Percentiles rank a stretch among this genome's conserved stretches.
These are phyloP conservation scores for Helostoma temminkii DNA, from an alignment of 2,797 vertebrate genomes.

Conservation along the genomic window DNA sequence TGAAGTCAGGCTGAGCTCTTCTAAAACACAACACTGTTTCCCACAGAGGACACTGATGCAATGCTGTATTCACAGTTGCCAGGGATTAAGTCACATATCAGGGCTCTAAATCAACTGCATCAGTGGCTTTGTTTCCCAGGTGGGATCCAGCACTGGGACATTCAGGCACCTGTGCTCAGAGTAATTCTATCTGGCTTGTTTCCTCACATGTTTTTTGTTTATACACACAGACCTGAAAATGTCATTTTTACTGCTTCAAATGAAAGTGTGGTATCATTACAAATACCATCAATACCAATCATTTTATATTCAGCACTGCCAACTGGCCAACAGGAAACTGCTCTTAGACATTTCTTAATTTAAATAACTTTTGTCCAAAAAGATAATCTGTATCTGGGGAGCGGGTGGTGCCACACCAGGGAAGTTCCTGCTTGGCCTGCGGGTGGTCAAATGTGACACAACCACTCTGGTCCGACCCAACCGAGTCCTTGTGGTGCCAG, in stretches of 20 bases:
- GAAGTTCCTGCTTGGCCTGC: constrained; percentile 94
- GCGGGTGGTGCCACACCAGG: constrained; percentile 96
- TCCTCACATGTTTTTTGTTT: constrained; percentile 6
- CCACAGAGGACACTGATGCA: constrained; percentile 73
- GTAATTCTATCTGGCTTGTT: constrained; percentile 30
- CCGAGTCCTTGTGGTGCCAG: constrained; percentile 93
- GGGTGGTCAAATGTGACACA: constrained; percentile 94
- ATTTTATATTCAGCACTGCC: not conserved
- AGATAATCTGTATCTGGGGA: constrained; percentile 98
- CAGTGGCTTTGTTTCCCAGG: constrained; percentile 50
- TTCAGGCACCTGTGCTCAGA: constrained; percentile 12
- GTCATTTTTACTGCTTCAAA: not conserved
- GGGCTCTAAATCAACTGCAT: constrained; percentile 24
- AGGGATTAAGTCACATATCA: constrained; percentile 64
- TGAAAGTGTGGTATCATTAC: not conserved
- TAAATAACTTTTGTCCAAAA: constrained; percentile 24
- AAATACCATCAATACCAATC: too few species aligned
- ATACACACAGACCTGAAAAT: constrained; percentile 3
- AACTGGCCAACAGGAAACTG: not conserved
- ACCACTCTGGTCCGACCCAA: constrained; percentile 92
- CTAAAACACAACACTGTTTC: constrained; percentile 26
- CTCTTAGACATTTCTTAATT: not conserved
- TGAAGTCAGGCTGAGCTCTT: constrained; percentile 6
- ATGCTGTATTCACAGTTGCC: constrained; percentile 66
- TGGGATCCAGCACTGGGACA: constrained; percentile 49